phyloP scores from a whole-genome alignment of 2,797 vertebrate genomes.

The Premnoplex brunnescens region DNA sequence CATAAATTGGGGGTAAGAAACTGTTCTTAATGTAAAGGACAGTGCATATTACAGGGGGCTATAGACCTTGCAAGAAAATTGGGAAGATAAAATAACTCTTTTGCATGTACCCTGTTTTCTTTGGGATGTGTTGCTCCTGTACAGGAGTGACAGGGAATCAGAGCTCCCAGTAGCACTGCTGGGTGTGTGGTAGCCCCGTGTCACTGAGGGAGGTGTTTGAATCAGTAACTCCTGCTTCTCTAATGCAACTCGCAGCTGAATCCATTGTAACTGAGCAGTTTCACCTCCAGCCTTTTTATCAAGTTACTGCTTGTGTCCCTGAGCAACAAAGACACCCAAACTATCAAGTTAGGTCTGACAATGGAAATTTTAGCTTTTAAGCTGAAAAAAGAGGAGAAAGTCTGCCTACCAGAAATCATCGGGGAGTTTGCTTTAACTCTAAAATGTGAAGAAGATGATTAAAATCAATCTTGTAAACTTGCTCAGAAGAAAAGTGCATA shows the following conservation, averaged over 20 bases:
- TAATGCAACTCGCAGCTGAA: neutral
- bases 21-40: neutral
- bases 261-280: neutral
- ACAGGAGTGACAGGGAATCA: neutral
- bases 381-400: neutral
- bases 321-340: neutral
- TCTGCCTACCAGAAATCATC: neutral
- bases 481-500: neutral
- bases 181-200: neutral
- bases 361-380: neutral
- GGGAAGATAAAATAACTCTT: neutral
- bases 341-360: neutral
- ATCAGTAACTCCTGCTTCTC: neutral
- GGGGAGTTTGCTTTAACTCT: neutral
- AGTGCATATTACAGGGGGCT: neutral
- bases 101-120: neutral
- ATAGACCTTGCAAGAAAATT: neutral
- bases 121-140: neutral
- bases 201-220: neutral
- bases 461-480: neutral
- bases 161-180: neutral
- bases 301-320: neutral
- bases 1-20: neutral
- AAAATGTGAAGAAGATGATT: neutral
- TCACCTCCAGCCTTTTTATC: neutral